phyloP scores from a whole-genome alignment of 2,888 invertebrate species.

The Actias luna region DNA sequence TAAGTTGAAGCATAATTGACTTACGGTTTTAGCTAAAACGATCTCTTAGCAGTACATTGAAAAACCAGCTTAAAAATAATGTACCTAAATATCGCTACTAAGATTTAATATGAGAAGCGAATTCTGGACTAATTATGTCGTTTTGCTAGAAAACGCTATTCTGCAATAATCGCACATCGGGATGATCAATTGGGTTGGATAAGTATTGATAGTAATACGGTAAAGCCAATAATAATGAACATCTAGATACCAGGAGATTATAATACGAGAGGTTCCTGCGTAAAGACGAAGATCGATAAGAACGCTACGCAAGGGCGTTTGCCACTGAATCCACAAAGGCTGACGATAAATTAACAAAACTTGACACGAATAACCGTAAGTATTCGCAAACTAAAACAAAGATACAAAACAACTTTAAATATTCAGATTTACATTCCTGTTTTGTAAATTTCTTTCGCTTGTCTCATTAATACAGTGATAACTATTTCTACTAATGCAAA shows the following conservation, averaged over 20 bases:
- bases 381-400: slow-evolving; percentile 4
- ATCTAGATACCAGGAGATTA: background rate
- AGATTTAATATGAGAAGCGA: background rate
- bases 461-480: slow-evolving; percentile 31
- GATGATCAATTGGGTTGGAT: too few relatives aligned
- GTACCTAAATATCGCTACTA: too few relatives aligned
- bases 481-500: slow-evolving; percentile 63
- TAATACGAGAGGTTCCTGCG: background rate
- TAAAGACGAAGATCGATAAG: background rate
- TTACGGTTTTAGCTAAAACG: too few relatives aligned
- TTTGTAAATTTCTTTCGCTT: slow-evolving; percentile 32
- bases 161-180: background rate
- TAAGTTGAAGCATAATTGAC: background rate
- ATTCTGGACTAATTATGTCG: background rate
- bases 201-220: background rate
- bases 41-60: too few relatives aligned
- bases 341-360: slow-evolving; percentile 1
- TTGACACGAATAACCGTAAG: background rate
- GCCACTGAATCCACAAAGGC: background rate
- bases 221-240: background rate
- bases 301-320: slow-evolving; percentile 1
- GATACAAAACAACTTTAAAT: slow-evolving; percentile 8
- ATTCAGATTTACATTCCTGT: slow-evolving; percentile 27
- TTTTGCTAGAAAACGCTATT: background rate
- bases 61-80: too few relatives aligned